Percentiles rank a stretch among this genome's conserved stretches.
These are phyloP conservation scores for Piaya cayana DNA, from an alignment of 2,113 vertebrate species.

Conservation along the genomic window DNA sequence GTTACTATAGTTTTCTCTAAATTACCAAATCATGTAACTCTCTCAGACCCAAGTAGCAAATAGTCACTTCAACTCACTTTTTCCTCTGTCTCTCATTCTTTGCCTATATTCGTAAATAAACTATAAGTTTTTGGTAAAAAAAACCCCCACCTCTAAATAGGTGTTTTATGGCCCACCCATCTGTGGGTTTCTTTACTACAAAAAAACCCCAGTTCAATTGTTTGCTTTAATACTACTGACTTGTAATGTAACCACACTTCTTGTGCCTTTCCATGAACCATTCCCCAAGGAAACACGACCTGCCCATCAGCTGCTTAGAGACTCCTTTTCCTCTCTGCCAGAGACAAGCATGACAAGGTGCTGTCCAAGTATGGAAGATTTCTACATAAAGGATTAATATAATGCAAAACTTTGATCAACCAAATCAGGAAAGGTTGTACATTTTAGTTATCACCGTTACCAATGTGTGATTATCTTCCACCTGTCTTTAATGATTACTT, in stretches of 20 bases:
- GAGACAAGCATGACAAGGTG: rapidly evolving
- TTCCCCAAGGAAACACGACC: rapidly evolving
- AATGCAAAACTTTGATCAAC: background rate
- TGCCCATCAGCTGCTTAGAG: rapidly evolving
- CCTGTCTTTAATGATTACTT: background rate
- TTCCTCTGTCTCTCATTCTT: background rate
- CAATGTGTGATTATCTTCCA: background rate
- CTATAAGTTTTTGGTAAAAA: background rate
- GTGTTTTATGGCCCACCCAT: rapidly evolving
- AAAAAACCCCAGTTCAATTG: rapidly evolving
- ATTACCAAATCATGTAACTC: background rate
- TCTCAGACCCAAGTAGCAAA: background rate
- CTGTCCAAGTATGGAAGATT: background rate
- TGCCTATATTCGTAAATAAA: background rate
- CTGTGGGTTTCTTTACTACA: background rate
- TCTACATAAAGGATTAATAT: background rate
- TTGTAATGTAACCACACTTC: background rate
- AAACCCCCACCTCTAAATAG: background rate
- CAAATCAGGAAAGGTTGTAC: background rate
- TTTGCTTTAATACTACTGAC: background rate
- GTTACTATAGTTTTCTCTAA: background rate
- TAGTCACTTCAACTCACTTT: background rate
- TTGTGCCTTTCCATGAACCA: background rate
- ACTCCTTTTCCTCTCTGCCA: rapidly evolving
- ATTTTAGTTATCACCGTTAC: background rate